Base-by-base conservation (phyloP, 2,888 invertebrate genomes). In the Oeneis ivallda region DNA sequence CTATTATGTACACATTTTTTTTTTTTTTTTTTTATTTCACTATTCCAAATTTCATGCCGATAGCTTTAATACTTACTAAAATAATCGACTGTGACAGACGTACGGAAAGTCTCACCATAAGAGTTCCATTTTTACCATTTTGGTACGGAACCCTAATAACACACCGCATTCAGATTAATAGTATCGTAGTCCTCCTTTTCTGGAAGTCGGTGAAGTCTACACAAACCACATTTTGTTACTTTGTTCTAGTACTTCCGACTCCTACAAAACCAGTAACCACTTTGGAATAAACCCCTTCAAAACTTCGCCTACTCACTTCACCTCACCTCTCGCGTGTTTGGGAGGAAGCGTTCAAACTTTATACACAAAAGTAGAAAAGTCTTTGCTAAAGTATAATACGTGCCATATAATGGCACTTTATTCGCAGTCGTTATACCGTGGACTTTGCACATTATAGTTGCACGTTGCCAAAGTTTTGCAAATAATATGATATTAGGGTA, bases 391-490 rank as follows among this genome's bases (percentile, higher is more conserved):
- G 53, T 53, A 37, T 19, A 49, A 49, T 49, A 49, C 10, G 37
- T 37, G 37, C 37, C 37, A 37, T 9, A 37, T 37, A 15, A 49
- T 19, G 11, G 19, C 11, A 11, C 41, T n/a, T n/a, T n/a, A 34
- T 1, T 26, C 41, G 56, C 39, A 17, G 39, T 56, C 56, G 56
- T 56, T 41, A 26, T 26, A 56, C 41, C 17, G 49, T 19, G 19
- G 13, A 39, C 37, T 41, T 56, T 41, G 41, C 56, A 56, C 56
- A 41, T 56, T 19, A 39, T 41, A 26, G 49, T 41, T 56, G 11
- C 34, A 37, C 56, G 15, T 41, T 11, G 1, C 49, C 4, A 49
- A 49, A 49, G 19, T 49, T 49, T 15, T 19, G 17, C 49, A 19
- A 49, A 49, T 5, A 49, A 8, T 19, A 49, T 10, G 3, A 19